Percentiles rank a stretch among this genome's conserved stretches.
Evolutionary conservation across 2,888 invertebrate species (phyloP).

Genomic region (Dorcus hopei): DNA sequence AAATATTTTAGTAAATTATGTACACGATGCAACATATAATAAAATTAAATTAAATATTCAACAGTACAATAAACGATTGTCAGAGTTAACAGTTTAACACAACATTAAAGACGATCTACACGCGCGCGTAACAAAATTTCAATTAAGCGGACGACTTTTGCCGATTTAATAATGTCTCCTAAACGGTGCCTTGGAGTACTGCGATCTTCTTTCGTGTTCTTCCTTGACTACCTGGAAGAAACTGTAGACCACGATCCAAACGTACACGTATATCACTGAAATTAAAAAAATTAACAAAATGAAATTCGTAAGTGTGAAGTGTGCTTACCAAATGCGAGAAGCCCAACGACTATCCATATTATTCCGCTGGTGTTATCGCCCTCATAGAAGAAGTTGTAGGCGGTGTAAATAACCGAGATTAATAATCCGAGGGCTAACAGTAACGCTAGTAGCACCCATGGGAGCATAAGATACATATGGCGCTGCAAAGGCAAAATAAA

Average conservation of each 20-base stretch:
- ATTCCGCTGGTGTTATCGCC: slow-evolving; percentile 55
- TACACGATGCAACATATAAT: too few relatives aligned
- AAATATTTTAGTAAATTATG: too few relatives aligned
- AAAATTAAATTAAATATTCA: too few relatives aligned
- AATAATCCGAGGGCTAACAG: slow-evolving; percentile 74
- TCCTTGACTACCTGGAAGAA: slow-evolving; percentile 70
- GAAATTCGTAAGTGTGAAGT: background rate
- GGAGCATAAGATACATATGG: slow-evolving; percentile 78
- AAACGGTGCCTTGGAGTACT: slow-evolving; percentile 74
- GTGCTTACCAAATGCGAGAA: slow-evolving; percentile 59
- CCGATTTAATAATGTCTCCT: slow-evolving; percentile 41
- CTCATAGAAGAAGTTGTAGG: slow-evolving; percentile 69
- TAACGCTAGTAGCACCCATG: slow-evolving; percentile 79
- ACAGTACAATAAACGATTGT: too few relatives aligned
- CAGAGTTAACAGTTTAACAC: too few relatives aligned
- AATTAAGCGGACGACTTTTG: too few relatives aligned
- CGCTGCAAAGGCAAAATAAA: slow-evolving; percentile 53
- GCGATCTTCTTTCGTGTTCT: slow-evolving; percentile 67
- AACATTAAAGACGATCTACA: too few relatives aligned
- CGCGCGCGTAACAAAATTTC: too few relatives aligned
- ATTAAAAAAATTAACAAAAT: slow-evolving; percentile 33
- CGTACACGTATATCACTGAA: slow-evolving; percentile 73
- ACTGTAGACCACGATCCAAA: slow-evolving; percentile 83
- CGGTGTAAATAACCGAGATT: slow-evolving; percentile 76
- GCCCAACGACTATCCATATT: slow-evolving; percentile 61